Evolutionary conservation across 1,140 invertebrate genomes (phyloP).

Genomic region (Drosophila pachea): DNA sequence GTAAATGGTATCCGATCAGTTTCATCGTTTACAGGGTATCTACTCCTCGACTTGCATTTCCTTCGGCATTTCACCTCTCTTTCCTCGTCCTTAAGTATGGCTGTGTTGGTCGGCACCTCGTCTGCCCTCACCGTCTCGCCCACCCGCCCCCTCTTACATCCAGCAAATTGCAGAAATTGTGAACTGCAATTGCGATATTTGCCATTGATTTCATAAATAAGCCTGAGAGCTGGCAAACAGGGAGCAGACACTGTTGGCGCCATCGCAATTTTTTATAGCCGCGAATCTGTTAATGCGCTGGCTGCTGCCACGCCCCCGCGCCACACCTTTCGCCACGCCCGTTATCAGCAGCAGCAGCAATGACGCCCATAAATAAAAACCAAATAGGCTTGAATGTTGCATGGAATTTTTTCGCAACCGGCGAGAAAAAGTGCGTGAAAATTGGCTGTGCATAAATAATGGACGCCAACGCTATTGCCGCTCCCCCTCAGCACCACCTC

Average conservation of each 20-base stretch:
- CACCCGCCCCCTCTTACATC: too few species aligned
- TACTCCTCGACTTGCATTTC: too few species aligned
- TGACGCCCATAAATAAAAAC: constrained; percentile 71
- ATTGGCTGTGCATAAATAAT: constrained; percentile 53
- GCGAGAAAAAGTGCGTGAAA: constrained; percentile 46
- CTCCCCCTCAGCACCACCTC: background rate
- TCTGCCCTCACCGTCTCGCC: too few species aligned
- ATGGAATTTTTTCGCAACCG: constrained; percentile 47
- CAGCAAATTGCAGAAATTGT: constrained; percentile 2
- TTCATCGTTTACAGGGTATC: background rate
- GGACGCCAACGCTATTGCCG: constrained; percentile 5
- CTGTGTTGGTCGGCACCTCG: too few species aligned
- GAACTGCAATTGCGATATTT: constrained; percentile 47
- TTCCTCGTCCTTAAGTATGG: background rate
- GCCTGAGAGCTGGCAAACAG: constrained; percentile 60
- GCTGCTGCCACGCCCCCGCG: constrained; percentile 20
- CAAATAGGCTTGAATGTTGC: constrained; percentile 73
- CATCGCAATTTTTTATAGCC: constrained; percentile 71
- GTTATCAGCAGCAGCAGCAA: constrained; percentile 18
- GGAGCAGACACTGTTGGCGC: constrained; percentile 47
- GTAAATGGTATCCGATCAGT: too few species aligned
- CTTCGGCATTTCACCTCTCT: background rate
- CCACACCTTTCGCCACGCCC: background rate
- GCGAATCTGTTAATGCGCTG: constrained; percentile 71
- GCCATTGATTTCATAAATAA: constrained; percentile 74